phyloP scores from a whole-genome alignment of 2,113 vertebrate genomes.

The Malurus elegans region DNA sequence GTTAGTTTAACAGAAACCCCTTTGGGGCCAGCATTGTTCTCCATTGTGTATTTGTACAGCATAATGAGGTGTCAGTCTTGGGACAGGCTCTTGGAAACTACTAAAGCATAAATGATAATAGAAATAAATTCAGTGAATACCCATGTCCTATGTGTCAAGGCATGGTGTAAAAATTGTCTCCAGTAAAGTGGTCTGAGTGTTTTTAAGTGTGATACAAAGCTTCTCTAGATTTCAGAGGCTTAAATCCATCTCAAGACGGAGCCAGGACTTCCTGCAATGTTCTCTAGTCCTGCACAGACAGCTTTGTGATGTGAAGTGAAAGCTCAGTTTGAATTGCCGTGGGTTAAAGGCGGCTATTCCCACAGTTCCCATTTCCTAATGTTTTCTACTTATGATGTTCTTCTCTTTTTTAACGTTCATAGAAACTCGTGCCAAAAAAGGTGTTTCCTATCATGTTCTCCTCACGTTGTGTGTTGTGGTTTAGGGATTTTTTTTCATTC shows the following conservation, averaged over 20 bases:
- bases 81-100: background rate
- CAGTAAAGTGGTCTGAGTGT: background rate
- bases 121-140: background rate
- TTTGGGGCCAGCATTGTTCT: background rate
- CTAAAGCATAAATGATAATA: background rate
- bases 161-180: background rate
- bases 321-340: background rate
- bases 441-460: conserved; percentile 60
- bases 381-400: conserved; percentile 49
- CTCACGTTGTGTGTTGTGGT: conserved; percentile 33
- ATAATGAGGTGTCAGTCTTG: background rate
- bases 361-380: conserved; percentile 42
- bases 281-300: background rate
- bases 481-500: background rate
- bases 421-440: conserved; percentile 40
- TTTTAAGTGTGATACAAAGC: background rate
- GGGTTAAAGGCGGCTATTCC: conserved; percentile 12
- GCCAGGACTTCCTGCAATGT: background rate
- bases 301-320: background rate
- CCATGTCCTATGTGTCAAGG: background rate
- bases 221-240: background rate
- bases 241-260: background rate
- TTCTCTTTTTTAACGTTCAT: conserved; percentile 11
- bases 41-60: background rate
- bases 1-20: background rate